Conservation (phyloP, 1,140 invertebrate genomes). For the Fragariocoptes setiger region DNA sequence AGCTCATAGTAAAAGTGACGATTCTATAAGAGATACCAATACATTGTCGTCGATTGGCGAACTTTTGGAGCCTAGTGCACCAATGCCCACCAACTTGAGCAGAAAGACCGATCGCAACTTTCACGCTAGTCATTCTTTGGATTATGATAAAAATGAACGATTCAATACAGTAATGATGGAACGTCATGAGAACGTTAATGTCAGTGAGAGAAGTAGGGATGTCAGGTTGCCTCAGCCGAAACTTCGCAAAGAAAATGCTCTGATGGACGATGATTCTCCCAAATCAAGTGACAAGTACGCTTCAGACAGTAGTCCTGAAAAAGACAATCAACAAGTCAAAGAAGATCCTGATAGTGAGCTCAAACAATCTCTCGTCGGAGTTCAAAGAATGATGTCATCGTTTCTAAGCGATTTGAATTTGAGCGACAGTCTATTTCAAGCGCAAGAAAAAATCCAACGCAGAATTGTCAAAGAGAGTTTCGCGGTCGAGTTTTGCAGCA, state of each 20-base stretch:
- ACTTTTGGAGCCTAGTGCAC: background rate
- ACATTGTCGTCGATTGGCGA: background rate
- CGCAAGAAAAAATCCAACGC: constrained; percentile 39
- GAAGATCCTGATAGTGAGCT: background rate
- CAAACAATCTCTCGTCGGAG: background rate
- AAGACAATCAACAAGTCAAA: background rate
- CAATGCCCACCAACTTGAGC: too few relatives aligned
- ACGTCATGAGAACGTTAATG: background rate
- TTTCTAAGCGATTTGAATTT: background rate
- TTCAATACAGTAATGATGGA: background rate
- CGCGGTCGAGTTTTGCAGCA: constrained; percentile 50
- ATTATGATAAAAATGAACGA: background rate
- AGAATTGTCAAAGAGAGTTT: constrained; percentile 76
- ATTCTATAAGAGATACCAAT: background rate
- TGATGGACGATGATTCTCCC: background rate
- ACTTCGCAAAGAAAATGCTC: background rate
- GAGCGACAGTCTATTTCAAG: constrained; percentile 20
- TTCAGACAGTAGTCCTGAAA: background rate
- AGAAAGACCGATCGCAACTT: background rate
- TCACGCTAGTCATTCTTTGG: background rate
- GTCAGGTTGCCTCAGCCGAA: background rate
- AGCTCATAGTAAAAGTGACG: background rate
- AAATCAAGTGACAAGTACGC: too few relatives aligned
- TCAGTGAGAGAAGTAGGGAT: too few relatives aligned
- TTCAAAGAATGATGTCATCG: background rate